Base-by-base conservation (phyloP, 2,888 invertebrate genomes). In the Noctua janthe region DNA sequence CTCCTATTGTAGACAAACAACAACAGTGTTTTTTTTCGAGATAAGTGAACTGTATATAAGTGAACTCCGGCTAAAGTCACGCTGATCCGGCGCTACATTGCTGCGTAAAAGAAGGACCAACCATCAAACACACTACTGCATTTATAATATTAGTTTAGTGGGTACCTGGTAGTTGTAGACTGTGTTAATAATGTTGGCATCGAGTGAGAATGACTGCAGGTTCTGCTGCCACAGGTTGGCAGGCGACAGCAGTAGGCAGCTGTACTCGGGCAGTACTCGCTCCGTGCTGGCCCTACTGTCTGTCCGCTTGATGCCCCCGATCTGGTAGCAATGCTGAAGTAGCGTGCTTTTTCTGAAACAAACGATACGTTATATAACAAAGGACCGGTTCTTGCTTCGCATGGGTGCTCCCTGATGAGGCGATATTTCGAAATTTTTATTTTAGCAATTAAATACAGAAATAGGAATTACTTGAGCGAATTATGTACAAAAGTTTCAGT, bases 161-260 rank as follows among this genome's bases (percentile, higher is more conserved):
- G 49, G 94, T 97, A 98, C 99, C 97, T 99, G 98, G 95, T 98
- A 98, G 88, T 98, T 98, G 94, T 98, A 98, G 83, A 99, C 98
- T 1, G 99, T 99, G 88, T 97, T 98, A 84, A 99, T 97, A 86
- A 99, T 97, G 92, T 98, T 98, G 20, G 98, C 97, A 94, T 99
- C 99, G 86, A 98, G 97, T 75, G 98, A 97, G 94, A 99, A 99
- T 67, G 98, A 97, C 90, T 98, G 98, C 54, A 98, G 96, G 94
- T 98, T 98, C 93, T 99, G 98, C 89, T 98, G 98, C 99, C 99
- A 99, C 81, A 99, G 97, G 96, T 99, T 99, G 11, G 99, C 99
- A 0, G 99, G 99, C 1, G 99, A 99, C 15, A 99, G 96, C 64
- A 99, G 97, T 49, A 99, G 97, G 94, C 99, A 99, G 94, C 98